Conservation (phyloP, 1,140 invertebrate genomes). For the Neotoxoptera formosana region DNA sequence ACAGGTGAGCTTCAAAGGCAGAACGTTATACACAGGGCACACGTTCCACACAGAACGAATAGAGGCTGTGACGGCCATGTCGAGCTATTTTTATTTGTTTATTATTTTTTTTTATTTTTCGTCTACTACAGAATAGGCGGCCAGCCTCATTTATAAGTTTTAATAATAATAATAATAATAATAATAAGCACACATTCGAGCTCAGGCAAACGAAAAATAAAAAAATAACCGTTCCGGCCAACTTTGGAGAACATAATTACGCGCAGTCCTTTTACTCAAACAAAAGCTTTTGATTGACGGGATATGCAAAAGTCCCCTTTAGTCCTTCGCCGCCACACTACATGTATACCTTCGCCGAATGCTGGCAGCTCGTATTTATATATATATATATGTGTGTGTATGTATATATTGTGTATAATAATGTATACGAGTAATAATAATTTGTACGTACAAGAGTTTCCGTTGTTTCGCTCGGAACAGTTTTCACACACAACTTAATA, state of each 20-base stretch:
- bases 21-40: neutral
- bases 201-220: neutral
- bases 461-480: neutral
- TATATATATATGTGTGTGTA: neutral
- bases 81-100: neutral
- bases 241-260: neutral
- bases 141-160: neutral
- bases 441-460: slow-evolving; percentile 10
- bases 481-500: slow-evolving; percentile 29
- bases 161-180: neutral
- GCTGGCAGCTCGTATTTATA: neutral
- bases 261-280: neutral
- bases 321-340: neutral
- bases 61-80: neutral
- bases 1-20: slow-evolving; percentile 32
- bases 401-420: neutral
- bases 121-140: neutral
- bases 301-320: slow-evolving; percentile 18
- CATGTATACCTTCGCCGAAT: neutral
- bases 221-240: neutral
- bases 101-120: neutral
- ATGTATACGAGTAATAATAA: neutral
- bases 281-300: slow-evolving; percentile 40
- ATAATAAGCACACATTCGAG: neutral
- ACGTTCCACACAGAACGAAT: slow-evolving; percentile 18